Evolutionary conservation across 30 jellyfish, hydroid and myxozoan genomes (phyloP).

Genomic region (Hydractinia symbiolongicarpus): DNA sequence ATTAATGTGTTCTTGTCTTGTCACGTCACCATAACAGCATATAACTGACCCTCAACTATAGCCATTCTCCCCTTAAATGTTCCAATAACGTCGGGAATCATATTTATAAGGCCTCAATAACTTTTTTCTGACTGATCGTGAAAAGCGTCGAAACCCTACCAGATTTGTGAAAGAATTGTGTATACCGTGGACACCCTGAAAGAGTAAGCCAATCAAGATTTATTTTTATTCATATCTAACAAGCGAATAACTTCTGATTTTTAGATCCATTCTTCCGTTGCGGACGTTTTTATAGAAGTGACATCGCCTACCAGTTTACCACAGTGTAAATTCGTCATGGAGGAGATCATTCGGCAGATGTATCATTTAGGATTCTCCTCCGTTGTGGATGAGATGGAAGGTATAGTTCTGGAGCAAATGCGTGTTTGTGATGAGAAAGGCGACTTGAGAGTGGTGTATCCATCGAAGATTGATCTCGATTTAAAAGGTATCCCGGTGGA

Average conservation of each 20-base stretch:
- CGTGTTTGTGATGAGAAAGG: constrained; percentile 68
- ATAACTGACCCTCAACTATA: too few species aligned
- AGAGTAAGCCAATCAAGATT: too few species aligned
- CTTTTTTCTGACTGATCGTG: too few species aligned
- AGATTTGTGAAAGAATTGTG: too few species aligned
- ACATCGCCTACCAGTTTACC: constrained; percentile 77
- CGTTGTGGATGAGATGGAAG: constrained; percentile 29
- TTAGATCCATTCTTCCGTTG: constrained; percentile 49
- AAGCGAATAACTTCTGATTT: neutral
- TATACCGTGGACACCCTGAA: too few species aligned
- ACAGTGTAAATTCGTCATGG: constrained; percentile 64
- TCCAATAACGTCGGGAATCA: too few species aligned
- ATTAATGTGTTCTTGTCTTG: too few species aligned
- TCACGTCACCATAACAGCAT: too few species aligned
- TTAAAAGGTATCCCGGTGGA: constrained; percentile 42
- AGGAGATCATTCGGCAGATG: constrained; percentile 52
- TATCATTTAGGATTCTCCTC: constrained; percentile 50
- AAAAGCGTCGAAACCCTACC: too few species aligned
- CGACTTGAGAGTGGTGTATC: constrained; percentile 47
- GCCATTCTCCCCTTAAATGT: too few species aligned
- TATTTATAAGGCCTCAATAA: too few species aligned
- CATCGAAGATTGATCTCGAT: constrained; percentile 60
- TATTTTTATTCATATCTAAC: too few species aligned
- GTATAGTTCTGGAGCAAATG: constrained; percentile 53
- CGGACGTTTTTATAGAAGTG: constrained; percentile 64